phyloP scores from a whole-genome alignment of 2,797 vertebrate species.

The Clarias fuscus region DNA sequence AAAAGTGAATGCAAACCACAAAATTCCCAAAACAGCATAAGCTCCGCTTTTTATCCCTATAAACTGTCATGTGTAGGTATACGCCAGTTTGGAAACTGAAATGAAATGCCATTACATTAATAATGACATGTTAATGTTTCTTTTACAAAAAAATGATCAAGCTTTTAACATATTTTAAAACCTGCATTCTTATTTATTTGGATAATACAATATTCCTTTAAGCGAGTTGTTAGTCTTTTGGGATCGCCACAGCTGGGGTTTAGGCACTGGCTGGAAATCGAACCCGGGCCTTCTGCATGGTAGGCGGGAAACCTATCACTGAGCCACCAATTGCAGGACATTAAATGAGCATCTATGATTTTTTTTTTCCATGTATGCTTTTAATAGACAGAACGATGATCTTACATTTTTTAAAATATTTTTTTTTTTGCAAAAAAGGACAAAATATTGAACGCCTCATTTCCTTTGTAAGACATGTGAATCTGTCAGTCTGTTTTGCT shows the following conservation, averaged over 20 bases:
- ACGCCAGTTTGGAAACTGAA: background rate
- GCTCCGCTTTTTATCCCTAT: background rate
- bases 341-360: background rate
- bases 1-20: background rate
- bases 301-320: too few relatives aligned
- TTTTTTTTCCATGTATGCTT: background rate
- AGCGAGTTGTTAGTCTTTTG: background rate
- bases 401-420: too few relatives aligned
- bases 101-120: background rate
- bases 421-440: background rate
- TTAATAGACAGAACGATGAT: background rate
- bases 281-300: too few relatives aligned
- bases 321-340: background rate
- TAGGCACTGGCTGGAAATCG: too few relatives aligned
- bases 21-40: background rate
- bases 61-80: background rate
- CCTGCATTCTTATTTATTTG: background rate
- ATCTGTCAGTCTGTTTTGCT: background rate
- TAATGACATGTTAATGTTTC: background rate
- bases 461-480: background rate
- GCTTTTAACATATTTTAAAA: background rate
- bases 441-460: background rate
- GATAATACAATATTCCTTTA: background rate
- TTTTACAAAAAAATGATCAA: background rate
- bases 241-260: too few relatives aligned